Percentiles rank a stretch among this genome's conserved stretches.
Conservation (phyloP, 2,113 vertebrate genomes). For the Lasiurus borealis region DNA sequence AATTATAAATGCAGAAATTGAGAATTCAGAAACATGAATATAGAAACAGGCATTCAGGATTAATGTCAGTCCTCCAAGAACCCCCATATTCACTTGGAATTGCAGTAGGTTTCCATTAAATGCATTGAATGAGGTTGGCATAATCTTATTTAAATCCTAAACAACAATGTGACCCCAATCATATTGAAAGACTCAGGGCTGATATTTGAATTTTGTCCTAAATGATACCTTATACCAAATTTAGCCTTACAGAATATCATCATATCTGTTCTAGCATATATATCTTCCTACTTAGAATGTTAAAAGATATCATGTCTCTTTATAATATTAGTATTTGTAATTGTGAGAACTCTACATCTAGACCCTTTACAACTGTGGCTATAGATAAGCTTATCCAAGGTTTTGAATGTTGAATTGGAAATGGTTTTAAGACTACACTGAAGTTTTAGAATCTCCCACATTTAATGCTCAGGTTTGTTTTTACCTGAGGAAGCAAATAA, state of each 20-base stretch:
- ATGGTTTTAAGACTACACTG: background rate
- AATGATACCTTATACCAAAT: background rate
- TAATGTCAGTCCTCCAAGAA: background rate
- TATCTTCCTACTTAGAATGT: background rate
- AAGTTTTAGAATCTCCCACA: background rate
- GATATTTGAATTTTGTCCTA: constrained; percentile 20
- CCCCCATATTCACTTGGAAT: background rate
- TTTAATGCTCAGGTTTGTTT: too few species aligned
- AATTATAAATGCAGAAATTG: background rate
- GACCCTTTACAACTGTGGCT: background rate
- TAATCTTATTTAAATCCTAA: constrained; percentile 17
- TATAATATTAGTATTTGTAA: background rate
- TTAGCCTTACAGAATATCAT: background rate
- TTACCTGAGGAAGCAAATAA: too few species aligned
- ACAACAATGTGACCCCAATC: background rate
- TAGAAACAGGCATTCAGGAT: background rate
- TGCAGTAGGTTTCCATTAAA: background rate
- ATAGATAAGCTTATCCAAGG: background rate
- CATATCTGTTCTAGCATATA: background rate
- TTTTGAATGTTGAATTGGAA: background rate
- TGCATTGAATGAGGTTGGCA: background rate
- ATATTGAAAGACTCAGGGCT: background rate
- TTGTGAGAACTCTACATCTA: background rate
- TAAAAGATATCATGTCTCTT: background rate
- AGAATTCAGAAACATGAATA: background rate